Percentiles rank a stretch among this genome's conserved stretches.
Evolutionary conservation across 2,113 vertebrate genomes (phyloP).

Genomic region (Rhombomys opimus): DNA sequence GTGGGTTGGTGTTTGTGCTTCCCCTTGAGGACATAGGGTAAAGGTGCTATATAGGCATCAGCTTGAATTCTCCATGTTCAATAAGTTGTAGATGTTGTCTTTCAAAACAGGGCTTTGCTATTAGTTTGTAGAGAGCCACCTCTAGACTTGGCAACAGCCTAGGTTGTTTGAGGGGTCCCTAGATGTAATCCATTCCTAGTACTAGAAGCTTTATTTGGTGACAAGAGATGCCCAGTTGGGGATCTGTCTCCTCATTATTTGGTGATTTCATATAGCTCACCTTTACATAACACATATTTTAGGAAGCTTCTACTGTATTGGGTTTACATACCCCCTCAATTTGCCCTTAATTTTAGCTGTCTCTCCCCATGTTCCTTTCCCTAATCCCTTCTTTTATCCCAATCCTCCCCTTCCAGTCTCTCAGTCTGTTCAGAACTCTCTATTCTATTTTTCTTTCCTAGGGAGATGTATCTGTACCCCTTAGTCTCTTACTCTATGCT

Average conservation of each 20-base stretch:
- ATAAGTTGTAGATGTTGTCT: background rate
- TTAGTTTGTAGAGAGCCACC: background rate
- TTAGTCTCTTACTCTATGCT: background rate
- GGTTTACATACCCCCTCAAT: background rate
- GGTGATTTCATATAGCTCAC: background rate
- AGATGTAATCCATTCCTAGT: background rate
- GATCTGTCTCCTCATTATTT: background rate
- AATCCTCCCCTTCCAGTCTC: background rate
- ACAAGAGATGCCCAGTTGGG: background rate
- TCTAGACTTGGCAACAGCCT: background rate
- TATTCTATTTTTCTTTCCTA: background rate
- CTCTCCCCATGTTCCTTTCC: background rate
- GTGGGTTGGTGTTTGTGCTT: background rate
- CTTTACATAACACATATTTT: background rate
- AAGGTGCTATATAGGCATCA: background rate
- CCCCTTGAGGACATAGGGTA: background rate
- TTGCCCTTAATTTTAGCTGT: background rate
- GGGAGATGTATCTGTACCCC: background rate
- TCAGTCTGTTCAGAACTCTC: background rate
- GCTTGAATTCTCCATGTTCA: background rate
- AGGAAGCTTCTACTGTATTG: background rate
- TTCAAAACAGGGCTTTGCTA: background rate
- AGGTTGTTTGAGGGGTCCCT: background rate
- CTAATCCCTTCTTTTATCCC: background rate
- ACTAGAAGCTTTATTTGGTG: background rate